phyloP scores from a whole-genome alignment of 1,140 invertebrate genomes.

The Ips nitidus region DNA sequence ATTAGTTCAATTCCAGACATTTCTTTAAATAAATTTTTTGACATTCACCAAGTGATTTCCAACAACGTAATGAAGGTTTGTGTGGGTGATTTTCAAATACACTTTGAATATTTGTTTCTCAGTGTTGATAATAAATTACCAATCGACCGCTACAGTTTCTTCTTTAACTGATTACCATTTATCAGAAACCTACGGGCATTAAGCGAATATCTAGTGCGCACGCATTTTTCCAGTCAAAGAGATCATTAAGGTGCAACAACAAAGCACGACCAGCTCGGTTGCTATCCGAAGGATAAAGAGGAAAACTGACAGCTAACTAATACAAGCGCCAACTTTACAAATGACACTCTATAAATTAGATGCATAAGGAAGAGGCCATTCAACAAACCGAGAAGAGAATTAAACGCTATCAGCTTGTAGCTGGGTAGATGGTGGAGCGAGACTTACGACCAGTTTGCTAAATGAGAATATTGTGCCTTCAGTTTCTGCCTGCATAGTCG shows the following conservation, averaged over 20 bases:
- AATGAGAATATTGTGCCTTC: no score
- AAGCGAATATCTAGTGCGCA: not conserved
- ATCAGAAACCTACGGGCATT: no score
- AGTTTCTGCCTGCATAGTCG: not conserved
- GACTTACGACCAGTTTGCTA: no score
- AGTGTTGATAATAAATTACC: no score
- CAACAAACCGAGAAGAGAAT: not conserved
- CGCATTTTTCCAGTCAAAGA: not conserved
- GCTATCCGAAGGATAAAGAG: conserved; percentile 1
- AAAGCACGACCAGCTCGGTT: not conserved
- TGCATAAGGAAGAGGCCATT: conserved; percentile 6
- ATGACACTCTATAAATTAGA: conserved; percentile 8
- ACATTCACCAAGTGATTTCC: no score
- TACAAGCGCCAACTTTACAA: conserved; percentile 6
- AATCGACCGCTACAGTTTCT: no score
- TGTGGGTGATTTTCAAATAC: no score
- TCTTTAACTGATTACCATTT: no score
- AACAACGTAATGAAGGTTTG: no score
- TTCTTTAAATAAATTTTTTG: no score
- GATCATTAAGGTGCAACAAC: not conserved
- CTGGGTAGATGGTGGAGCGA: not conserved
- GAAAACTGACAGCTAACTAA: conserved; percentile 2
- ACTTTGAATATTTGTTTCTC: no score
- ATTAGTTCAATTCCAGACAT: no score
- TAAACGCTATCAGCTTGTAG: not conserved